phyloP scores from a whole-genome alignment of 2,888 invertebrate genomes.

The Agrotis segetum region DNA sequence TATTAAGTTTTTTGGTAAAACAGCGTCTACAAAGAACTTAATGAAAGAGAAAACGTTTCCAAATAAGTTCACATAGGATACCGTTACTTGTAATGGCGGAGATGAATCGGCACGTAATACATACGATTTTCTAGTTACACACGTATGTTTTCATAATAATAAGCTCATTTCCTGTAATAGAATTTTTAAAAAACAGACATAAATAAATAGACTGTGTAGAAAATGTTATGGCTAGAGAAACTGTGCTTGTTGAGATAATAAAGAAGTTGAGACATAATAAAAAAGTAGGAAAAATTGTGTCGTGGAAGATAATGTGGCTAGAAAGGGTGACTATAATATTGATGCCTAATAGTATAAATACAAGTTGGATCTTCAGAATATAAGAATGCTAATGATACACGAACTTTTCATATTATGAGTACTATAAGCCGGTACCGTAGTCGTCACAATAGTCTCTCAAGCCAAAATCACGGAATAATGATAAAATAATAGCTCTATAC shows the following conservation, averaged over 20 bases:
- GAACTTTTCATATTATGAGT: neutral
- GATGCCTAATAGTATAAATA: neutral
- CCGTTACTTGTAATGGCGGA: slow-evolving; percentile 35
- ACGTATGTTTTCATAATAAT: slow-evolving; percentile 20
- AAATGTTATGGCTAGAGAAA: neutral
- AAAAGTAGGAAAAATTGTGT: too few species aligned
- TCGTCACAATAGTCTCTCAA: neutral
- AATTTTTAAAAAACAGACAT: neutral
- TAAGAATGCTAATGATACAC: neutral
- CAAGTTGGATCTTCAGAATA: neutral
- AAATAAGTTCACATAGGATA: slow-evolving; percentile 26
- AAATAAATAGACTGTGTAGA: neutral
- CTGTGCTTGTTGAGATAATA: neutral
- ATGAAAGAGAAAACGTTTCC: slow-evolving; percentile 24
- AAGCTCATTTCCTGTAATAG: neutral
- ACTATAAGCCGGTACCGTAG: neutral
- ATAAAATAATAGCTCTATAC: slow-evolving; percentile 23
- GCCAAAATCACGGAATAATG: slow-evolving; percentile 11
- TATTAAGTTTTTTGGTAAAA: slow-evolving; percentile 26
- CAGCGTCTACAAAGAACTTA: slow-evolving; percentile 12
- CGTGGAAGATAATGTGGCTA: neutral
- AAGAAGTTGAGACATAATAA: too few species aligned
- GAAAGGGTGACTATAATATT: neutral
- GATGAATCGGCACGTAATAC: slow-evolving; percentile 39
- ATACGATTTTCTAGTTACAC: slow-evolving; percentile 15